Evolutionary conservation across 2,888 invertebrate genomes (phyloP).

Genomic region (Lepidocyrtoides sp.): DNA sequence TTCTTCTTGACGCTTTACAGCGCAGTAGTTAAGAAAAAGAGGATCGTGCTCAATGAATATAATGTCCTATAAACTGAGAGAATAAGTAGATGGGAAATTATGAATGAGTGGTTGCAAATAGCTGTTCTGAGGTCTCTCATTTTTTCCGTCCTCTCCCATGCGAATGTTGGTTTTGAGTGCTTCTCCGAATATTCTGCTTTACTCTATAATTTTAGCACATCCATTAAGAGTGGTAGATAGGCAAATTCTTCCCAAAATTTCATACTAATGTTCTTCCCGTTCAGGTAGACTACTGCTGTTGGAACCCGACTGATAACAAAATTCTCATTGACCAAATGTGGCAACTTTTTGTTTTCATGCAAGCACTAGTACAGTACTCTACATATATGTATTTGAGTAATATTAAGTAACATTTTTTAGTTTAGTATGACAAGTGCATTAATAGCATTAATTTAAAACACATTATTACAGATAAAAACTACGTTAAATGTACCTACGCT

Average conservation of each 20-base stretch:
- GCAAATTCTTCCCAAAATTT: not conserved
- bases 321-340: too few species aligned
- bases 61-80: not conserved
- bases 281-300: not conserved
- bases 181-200: not conserved
- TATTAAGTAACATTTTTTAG: not conserved
- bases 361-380: too few species aligned
- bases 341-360: too few species aligned
- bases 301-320: too few species aligned
- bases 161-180: not conserved
- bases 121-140: slow-evolving; percentile 44
- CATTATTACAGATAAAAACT: too few species aligned
- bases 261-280: not conserved
- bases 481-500: too few species aligned
- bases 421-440: too few species aligned
- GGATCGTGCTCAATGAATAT: not conserved
- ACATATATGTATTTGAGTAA: too few species aligned
- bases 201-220: not conserved
- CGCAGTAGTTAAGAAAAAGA: slow-evolving; percentile 4
- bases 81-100: slow-evolving; percentile 23
- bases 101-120: slow-evolving; percentile 55
- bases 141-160: slow-evolving; percentile 24
- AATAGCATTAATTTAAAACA: too few species aligned
- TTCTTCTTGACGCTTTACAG: not conserved
- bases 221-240: slow-evolving; percentile 18